These are phyloP conservation scores for Notothenia rossii DNA, from an alignment of 2,113 vertebrate species.

Conservation along the genomic window DNA sequence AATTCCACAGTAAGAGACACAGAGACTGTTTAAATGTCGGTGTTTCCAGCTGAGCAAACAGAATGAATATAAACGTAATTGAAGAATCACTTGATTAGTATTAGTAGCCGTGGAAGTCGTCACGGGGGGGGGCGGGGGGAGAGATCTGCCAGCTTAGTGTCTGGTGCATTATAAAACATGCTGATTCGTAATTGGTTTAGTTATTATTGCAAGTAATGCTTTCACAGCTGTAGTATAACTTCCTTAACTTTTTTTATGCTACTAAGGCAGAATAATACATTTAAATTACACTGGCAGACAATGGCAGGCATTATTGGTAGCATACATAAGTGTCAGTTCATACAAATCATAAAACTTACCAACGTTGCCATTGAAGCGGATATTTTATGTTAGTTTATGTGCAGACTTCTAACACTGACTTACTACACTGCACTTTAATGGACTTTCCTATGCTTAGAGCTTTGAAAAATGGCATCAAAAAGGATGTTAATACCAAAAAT, in stretches of 20 bases:
- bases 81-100: constrained; percentile 58
- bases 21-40: constrained; percentile 20
- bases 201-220: constrained; percentile 26
- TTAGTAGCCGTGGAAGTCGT: constrained; percentile 47
- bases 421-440: too few species aligned
- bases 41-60: constrained; percentile 46
- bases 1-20: not conserved
- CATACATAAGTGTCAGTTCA: too few species aligned
- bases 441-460: too few species aligned
- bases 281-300: too few species aligned
- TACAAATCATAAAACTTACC: too few species aligned
- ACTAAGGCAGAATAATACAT: too few species aligned
- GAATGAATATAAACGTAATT: constrained; percentile 43
- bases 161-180: constrained; percentile 62
- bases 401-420: too few species aligned
- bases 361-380: too few species aligned
- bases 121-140: constrained; percentile 34
- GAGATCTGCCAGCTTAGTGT: constrained; percentile 47
- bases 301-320: too few species aligned
- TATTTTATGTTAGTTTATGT: too few species aligned
- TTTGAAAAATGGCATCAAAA: too few species aligned
- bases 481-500: not conserved
- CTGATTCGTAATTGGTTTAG: constrained; percentile 46
- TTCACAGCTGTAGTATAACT: not conserved
- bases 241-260: too few species aligned